phyloP scores from a whole-genome alignment of 2,797 vertebrate genomes.

The Echiichthys vipera region DNA sequence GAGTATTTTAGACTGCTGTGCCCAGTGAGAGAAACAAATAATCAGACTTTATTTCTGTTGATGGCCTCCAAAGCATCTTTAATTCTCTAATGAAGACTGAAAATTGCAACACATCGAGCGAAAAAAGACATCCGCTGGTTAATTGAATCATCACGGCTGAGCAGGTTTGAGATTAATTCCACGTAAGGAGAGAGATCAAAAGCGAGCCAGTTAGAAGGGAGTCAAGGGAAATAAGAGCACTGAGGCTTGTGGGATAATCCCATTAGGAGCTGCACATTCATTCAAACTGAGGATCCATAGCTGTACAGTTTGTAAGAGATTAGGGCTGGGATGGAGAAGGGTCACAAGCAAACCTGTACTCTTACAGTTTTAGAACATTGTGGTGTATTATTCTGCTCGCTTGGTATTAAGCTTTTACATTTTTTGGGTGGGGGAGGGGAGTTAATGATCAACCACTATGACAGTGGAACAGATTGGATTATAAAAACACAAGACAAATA shows the following conservation, averaged over 20 bases:
- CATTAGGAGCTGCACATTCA: conserved; percentile 75
- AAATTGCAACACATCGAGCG: conserved; percentile 70
- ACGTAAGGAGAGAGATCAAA: conserved; percentile 80
- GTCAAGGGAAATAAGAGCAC: conserved; percentile 72
- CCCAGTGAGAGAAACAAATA: conserved; percentile 43
- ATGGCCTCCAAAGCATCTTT: conserved; percentile 56
- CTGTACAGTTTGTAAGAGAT: conserved; percentile 51
- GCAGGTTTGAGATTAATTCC: conserved; percentile 82
- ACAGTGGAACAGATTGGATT: conserved; percentile 76
- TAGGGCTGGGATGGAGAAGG: conserved; percentile 39
- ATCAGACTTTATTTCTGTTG: conserved; percentile 48
- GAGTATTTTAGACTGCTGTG: conserved; percentile 28
- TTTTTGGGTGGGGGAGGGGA: no score
- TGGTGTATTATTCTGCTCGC: conserved; percentile 12
- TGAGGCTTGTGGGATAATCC: conserved; percentile 81
- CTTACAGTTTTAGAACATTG: conserved; percentile 11
- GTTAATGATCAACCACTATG: conserved; percentile 37
- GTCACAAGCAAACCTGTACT: conserved; percentile 43
- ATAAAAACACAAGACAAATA: conserved; percentile 50
- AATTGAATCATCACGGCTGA: conserved; percentile 82
- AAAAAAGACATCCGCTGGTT: conserved; percentile 79
- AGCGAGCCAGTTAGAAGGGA: conserved; percentile 64
- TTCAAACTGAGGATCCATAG: conserved; percentile 56
- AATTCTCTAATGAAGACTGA: conserved; percentile 67
- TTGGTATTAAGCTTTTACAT: conserved; percentile 40